These are phyloP conservation scores for Drosophila mimica DNA, from an alignment of 2,888 invertebrate genomes.

Conservation along the genomic window DNA sequence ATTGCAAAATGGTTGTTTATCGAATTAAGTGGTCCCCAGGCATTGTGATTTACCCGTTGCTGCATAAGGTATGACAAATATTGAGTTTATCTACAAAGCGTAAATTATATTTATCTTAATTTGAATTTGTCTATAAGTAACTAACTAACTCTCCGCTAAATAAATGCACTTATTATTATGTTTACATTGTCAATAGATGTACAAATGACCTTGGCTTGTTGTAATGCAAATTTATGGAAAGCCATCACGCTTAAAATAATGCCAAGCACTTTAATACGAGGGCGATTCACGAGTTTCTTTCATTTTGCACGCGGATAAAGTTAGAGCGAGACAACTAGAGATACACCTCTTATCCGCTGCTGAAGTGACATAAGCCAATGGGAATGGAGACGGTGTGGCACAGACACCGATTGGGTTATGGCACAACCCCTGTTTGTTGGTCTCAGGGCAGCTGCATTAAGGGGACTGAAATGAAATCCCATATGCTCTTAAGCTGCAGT, in stretches of 20 bases:
- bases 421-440: slow-evolving; percentile 49
- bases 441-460: slow-evolving; percentile 47
- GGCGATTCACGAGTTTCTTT: slow-evolving; percentile 42
- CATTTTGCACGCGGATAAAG: slow-evolving; percentile 75
- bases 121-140: not conserved
- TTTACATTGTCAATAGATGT: slow-evolving; percentile 36
- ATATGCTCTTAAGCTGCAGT: slow-evolving; percentile 25
- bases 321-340: slow-evolving; percentile 65
- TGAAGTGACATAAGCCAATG: slow-evolving; percentile 51
- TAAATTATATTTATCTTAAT: not conserved
- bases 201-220: slow-evolving; percentile 63
- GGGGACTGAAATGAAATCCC: slow-evolving; percentile 16
- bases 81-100: not conserved
- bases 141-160: not conserved
- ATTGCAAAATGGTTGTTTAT: slow-evolving; percentile 53
- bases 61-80: not conserved
- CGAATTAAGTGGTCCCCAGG: slow-evolving; percentile 11
- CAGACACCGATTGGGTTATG: slow-evolving; percentile 37
- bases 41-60: slow-evolving; percentile 5
- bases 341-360: slow-evolving; percentile 57
- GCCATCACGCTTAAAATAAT: slow-evolving; percentile 9
- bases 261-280: slow-evolving; percentile 31
- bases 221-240: slow-evolving; percentile 65
- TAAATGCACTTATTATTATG: slow-evolving; percentile 13
- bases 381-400: slow-evolving; percentile 24